Base-by-base conservation (phyloP, 2,113 vertebrate genomes). In the Apteryx owenii region DNA sequence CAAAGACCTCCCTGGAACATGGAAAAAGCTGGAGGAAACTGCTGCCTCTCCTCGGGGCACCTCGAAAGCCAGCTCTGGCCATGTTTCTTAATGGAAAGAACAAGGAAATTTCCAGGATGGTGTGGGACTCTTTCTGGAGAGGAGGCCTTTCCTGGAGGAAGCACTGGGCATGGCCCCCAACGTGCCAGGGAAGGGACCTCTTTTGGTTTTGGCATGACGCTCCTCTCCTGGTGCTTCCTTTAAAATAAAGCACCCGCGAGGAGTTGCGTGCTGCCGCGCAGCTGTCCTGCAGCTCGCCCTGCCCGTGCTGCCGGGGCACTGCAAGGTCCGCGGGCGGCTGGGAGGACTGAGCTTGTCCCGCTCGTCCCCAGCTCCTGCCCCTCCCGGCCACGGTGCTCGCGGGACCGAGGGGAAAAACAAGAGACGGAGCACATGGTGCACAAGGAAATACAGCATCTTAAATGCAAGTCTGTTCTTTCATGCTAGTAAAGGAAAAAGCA, bases 161-260 rank as follows among this genome's bases (percentile, higher is more conserved):
- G 19, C 0, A 0, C 23, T 22, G 66, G 58, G 66, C 66, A 56
- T 15, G 19, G 53, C 71, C 61, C 71, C 38, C 12, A 10, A 5
- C 26, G 25, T 15, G 31, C n/a, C 60, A 40, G 61, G 28, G 36
- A 46, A 78, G 44, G 61, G 15, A 12, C 0, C 2, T 38, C 18
- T 64, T 7, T 70, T 44, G 21, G 21, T 23, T 50, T 78, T 36
- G 66, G 54, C 19, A 3, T 21, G 10, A 62, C 22, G 4, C 44
- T 48, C 7, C n/a, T 73, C 29, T 70, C 51, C 38, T 1, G 0
- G 71, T 6, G n/a, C 31, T 31, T 44, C 23, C 54, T 61, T 72
- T 18, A 10, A 40, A 25, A 9, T 2, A 13, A 7, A 20, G 12
- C 5, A 17, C 29, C 53, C n/a, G 16, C 0, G 2, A 48, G 44